Evolutionary conservation across 2,888 invertebrate species (phyloP).

Genomic region (Parthenolecanium corni): DNA sequence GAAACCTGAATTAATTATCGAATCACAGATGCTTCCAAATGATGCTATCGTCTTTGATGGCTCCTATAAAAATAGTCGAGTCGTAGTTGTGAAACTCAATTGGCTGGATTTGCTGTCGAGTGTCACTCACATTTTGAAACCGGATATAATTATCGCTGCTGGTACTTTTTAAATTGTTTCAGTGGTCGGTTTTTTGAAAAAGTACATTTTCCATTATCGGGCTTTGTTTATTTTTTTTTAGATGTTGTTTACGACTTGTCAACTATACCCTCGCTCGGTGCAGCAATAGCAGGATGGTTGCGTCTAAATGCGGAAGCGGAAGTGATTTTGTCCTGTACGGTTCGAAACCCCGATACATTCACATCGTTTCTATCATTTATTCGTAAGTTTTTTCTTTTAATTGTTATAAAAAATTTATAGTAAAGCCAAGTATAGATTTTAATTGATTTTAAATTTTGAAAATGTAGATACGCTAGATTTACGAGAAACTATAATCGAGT

Average conservation of each 20-base stretch:
- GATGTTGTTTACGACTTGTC: slow-evolving; percentile 9
- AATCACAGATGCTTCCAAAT: not conserved
- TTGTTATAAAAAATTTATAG: not conserved
- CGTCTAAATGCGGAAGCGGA: slow-evolving; percentile 31
- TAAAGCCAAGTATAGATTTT: not conserved
- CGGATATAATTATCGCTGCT: slow-evolving; percentile 34
- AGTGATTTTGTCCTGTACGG: slow-evolving; percentile 42
- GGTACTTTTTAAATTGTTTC: slow-evolving; percentile 31
- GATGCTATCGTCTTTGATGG: not conserved
- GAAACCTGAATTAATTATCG: not conserved
- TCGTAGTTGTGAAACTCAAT: slow-evolving; percentile 30
- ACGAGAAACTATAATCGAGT: not conserved
- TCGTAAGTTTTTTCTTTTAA: slow-evolving; percentile 39
- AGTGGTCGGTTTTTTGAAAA: not conserved
- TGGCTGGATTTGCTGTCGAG: slow-evolving; percentile 29
- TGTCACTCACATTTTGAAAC: slow-evolving; percentile 12
- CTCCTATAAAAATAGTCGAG: slow-evolving; percentile 11
- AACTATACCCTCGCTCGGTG: not conserved
- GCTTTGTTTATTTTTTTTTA: not conserved
- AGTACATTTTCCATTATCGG: not conserved
- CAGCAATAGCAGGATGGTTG: not conserved
- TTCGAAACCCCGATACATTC: slow-evolving; percentile 55
- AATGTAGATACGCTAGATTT: not conserved
- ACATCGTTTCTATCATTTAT: slow-evolving; percentile 45
- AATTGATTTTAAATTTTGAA: not conserved